These are phyloP conservation scores for Himalopsyche japonica DNA, from an alignment of 2,888 invertebrate species.

Conservation along the genomic window DNA sequence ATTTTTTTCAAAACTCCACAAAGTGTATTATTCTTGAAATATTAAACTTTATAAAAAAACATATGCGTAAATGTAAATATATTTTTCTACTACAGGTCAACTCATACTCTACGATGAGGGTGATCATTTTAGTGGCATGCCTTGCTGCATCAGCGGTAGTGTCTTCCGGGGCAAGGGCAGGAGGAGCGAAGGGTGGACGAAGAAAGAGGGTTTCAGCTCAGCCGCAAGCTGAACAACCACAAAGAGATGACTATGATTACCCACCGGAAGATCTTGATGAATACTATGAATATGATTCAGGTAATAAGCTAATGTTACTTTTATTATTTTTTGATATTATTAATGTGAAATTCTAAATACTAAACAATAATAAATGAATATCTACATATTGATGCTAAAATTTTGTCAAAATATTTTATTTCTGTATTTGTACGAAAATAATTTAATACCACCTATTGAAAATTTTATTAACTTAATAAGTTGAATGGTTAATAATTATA, in stretches of 20 bases:
- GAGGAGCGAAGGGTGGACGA: background rate
- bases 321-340: background rate
- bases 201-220: background rate
- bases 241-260: slow-evolving; percentile 27
- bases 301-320: background rate
- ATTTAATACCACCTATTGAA: too few relatives aligned
- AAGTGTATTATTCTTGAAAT: too few relatives aligned
- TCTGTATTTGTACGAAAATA: too few relatives aligned
- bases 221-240: slow-evolving; percentile 14
- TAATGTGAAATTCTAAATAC: background rate
- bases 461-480: too few relatives aligned
- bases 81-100: background rate
- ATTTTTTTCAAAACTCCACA: too few relatives aligned
- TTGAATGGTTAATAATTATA: too few relatives aligned
- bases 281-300: slow-evolving; percentile 20
- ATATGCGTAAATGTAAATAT: too few relatives aligned
- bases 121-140: background rate
- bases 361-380: too few relatives aligned
- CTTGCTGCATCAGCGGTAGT: background rate
- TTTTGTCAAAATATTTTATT: too few relatives aligned
- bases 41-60: too few relatives aligned
- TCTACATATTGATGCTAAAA: too few relatives aligned
- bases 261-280: slow-evolving; percentile 24
- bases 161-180: background rate
- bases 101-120: background rate